Evolutionary conservation across 2,888 invertebrate species (phyloP).

Genomic region (Miltochrista miniata): DNA sequence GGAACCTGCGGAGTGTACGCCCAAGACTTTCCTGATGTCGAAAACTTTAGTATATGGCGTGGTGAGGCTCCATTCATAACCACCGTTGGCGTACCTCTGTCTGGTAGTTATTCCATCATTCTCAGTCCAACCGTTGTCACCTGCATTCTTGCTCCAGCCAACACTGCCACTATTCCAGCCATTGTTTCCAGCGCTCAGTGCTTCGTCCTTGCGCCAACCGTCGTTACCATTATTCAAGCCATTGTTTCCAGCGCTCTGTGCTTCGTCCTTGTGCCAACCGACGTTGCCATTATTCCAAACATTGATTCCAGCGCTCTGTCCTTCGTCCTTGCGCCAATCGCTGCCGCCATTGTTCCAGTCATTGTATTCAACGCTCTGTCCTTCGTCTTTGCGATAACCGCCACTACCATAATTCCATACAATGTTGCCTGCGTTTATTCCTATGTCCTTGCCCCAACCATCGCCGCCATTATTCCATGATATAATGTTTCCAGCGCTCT

Average conservation of each 20-base stretch:
- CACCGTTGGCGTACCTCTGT: background rate
- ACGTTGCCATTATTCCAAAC: no score
- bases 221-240: background rate
- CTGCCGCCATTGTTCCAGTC: no score
- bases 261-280: no score
- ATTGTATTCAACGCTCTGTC: background rate
- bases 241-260: background rate
- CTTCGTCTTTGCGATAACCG: background rate
- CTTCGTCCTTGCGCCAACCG: no score
- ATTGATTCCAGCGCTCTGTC: background rate
- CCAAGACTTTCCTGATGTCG: no score
- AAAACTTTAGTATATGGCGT: no score
- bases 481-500: background rate
- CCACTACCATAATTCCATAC: background rate
- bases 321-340: no score
- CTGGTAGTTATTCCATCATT: background rate
- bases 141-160: conserved; percentile 5
- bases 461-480: background rate
- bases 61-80: background rate
- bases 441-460: background rate
- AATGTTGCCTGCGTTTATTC: background rate
- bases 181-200: no score
- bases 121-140: conserved; percentile 3
- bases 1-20: no score
- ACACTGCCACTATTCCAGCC: conserved; percentile 6